Base-by-base conservation (phyloP, 2,888 invertebrate genomes). In the Watsonalla cultraria region DNA sequence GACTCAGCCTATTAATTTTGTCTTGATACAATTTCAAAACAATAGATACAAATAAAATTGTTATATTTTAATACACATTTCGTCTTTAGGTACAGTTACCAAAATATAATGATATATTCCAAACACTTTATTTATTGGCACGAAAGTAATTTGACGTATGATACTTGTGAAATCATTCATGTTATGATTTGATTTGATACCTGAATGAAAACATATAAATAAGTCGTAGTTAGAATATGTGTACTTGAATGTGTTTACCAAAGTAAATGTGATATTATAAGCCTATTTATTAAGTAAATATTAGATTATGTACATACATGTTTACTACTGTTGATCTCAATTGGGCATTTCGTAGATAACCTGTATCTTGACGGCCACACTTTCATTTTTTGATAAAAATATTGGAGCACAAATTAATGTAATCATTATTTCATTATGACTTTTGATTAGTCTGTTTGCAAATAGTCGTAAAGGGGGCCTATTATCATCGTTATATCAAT, bases 251-350 rank as follows among this genome's bases (percentile, higher is more conserved):
- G 49, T 60, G 55, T 65, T 65, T 72, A 81, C 82, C 80, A 81
- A 82, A 82, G 79, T 80, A 53, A 66, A 70, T 80, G 80, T 81
- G 82, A 82, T 82, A 78, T 67, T 66, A 60, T 65, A 64, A 61
- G 58, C 54, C 53, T 68, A 68, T 51, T 57, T 62, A 59, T 56
- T 54, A 52, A 13, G n/a, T 65, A 56, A 63, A 42, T 42, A 58
- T 60, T 65, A 63, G 58, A 57, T 60, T 58, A 61, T 59, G 60
- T 64, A 67, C 51, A 61, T 55, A 60, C 54, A 54, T 61, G 54
- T 62, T 52, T 66, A 68, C 47, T 56, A 66, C 54, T 62, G 65
- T 76, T 78, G 81, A 81, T 81, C 81, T 81, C 82, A 80, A 66
- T 60, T 63, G 61, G 69, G 62, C 71, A 68, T 56, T 66, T 63